Conservation (phyloP, 2,797 vertebrate species). For the Eremophila alpestris region DNA sequence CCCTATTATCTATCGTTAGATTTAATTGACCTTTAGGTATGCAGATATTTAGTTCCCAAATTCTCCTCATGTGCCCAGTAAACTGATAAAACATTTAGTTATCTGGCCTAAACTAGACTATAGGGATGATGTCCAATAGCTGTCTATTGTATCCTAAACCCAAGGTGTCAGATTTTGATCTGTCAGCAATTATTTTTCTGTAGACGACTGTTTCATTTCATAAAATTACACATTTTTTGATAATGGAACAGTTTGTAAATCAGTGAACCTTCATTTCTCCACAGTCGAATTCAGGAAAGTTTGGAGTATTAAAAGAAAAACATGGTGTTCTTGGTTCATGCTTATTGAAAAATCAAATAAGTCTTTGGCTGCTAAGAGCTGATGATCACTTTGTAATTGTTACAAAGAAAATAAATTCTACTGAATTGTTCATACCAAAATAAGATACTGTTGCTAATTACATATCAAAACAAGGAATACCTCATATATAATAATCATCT, state of each 20-base stretch:
- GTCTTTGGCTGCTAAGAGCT: neutral
- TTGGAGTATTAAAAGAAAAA: neutral
- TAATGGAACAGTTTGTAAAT: neutral
- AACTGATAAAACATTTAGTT: neutral
- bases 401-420: neutral
- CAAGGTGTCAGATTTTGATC: neutral
- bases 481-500: neutral
- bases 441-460: neutral
- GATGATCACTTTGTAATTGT: neutral
- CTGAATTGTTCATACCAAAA: neutral
- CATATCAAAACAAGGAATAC: neutral
- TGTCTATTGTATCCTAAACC: neutral
- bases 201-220: neutral
- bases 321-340: neutral
- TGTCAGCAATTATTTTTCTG: neutral
- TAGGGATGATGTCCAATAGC: neutral
- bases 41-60: neutral
- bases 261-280: neutral
- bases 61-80: neutral
- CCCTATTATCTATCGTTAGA: neutral
- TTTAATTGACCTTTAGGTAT: neutral
- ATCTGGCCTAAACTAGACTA: neutral
- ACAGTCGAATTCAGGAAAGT: neutral
- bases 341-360: neutral
- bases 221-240: neutral